Evolutionary conservation across 1,140 invertebrate species (phyloP).

Genomic region (Drosophila takahashii): DNA sequence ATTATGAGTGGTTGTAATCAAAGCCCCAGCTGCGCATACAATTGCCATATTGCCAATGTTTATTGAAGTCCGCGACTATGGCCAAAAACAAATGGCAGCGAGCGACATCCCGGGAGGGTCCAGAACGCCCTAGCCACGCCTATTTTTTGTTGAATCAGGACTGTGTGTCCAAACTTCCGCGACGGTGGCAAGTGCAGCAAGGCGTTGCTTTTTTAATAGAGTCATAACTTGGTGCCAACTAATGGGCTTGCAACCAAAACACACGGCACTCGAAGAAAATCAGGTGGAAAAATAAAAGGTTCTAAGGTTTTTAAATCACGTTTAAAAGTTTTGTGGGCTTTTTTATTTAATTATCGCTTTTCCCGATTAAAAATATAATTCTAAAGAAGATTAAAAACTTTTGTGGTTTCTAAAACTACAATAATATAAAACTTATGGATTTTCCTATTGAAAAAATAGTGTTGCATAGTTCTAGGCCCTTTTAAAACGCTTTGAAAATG

Average conservation of each 20-base stretch:
- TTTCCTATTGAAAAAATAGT: too few species aligned
- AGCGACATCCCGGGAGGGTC: constrained; percentile 18
- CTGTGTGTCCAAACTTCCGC: constrained; percentile 36
- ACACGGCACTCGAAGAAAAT: constrained; percentile 17
- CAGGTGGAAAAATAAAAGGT: too few species aligned
- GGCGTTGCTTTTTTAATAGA: constrained; percentile 80
- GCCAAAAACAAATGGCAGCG: constrained; percentile 41
- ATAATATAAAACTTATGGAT: too few species aligned
- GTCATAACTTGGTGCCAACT: constrained; percentile 79
- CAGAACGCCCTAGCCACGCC: constrained; percentile 17
- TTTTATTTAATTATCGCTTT: too few species aligned
- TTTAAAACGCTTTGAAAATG: too few species aligned
- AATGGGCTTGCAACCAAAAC: constrained; percentile 59
- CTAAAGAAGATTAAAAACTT: too few species aligned
- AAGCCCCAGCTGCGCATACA: constrained; percentile 38
- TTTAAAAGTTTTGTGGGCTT: too few species aligned
- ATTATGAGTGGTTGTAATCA: constrained; percentile 48
- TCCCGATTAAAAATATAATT: too few species aligned
- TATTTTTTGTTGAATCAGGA: not conserved
- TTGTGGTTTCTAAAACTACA: too few species aligned
- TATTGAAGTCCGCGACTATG: constrained; percentile 48
- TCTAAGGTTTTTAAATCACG: too few species aligned
- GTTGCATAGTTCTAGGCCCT: too few species aligned
- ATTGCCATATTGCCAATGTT: constrained; percentile 57
- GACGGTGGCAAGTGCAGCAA: constrained; percentile 71